Evolutionary conservation across 2,888 invertebrate species (phyloP), one percentile per base, ranked within the genome.

Genomic region (Cephus nigrinus): DNA sequence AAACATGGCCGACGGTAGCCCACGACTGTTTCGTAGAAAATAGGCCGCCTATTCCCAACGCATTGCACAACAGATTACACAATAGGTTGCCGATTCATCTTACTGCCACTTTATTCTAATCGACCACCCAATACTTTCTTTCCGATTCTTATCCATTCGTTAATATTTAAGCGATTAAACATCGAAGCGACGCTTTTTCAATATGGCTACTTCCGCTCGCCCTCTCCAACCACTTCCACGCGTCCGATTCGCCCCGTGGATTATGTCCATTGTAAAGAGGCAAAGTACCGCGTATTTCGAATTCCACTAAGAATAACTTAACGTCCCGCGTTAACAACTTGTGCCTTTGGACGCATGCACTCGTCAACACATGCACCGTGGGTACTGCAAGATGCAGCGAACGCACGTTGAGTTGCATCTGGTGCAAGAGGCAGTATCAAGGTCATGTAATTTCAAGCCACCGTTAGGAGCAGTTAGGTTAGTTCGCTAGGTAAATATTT

Each of bases 251-350:
- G 23, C 9, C 9, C 23, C 55, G 9, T 55, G 23, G 2, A 23
- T 55, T 55, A 55, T 9, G 9, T 55, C 55, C 23, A 23, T 15
- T 40, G 15, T 55, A 55, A 9, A 15, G 74, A 78, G 77, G 78
- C 79, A 80, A 79, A 80, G 80, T 79, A 79, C 74, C 73, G 75
- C 79, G 77, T 79, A 78, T 82, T 76, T 76, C 76, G 78, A 81
- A 77, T 78, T 69, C 77, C 72, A 74, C 81, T 78, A 78, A 81
- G 74, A 82, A 82, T 82, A 82, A 80, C 79, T 81, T 68, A 30
- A 77, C 68, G 78, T 77, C 74, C 71, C 69, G 72, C 78, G 72
- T 68, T 81, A 82, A 82, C 81, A 81, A 80, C 80, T 76, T 31
- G 79, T 75, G 77, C 80, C 72, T 12, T 32, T 12, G 71, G 4